Evolutionary conservation across 2,113 vertebrate genomes (phyloP).

Genomic region (Sus scrofa): T2T-Sscrofa CM000817.6:96551001-96551500

Average conservation of each 20-base stretch:
- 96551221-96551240: neutral
- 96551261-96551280: neutral
- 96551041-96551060: no score
- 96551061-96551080: neutral
- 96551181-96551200: neutral
- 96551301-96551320: neutral
- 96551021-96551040: no score
- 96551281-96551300: neutral
- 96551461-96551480: neutral
- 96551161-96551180: neutral
- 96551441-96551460: neutral
- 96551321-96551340: neutral
- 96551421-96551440: neutral
- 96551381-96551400: neutral
- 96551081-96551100: constrained; percentile 20
- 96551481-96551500: neutral
- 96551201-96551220: neutral
- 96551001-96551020: no score
- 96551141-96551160: constrained; percentile 9
- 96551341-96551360: neutral
- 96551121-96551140: constrained; percentile 1
- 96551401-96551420: neutral
- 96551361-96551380: neutral
- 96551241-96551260: neutral
- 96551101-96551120: neutral